Evolutionary conservation across 2,888 invertebrate genomes (phyloP).

Genomic region (Eupithecia inturbata): DNA sequence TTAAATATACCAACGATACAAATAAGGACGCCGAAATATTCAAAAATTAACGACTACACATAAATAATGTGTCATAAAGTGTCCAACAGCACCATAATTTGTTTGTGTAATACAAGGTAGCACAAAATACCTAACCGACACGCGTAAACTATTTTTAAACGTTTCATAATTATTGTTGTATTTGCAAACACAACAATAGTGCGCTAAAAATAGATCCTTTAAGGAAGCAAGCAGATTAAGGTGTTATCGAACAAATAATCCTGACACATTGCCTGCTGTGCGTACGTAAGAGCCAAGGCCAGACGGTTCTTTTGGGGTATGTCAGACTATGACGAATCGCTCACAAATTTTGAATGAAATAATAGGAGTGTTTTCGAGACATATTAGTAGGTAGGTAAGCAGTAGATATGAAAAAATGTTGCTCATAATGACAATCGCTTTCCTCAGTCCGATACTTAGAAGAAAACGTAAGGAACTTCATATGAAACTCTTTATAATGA

Average conservation of each 20-base stretch:
- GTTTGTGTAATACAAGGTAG: neutral
- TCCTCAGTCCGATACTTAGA: neutral
- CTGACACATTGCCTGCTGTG: neutral
- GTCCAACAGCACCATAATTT: neutral
- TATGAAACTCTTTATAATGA: neutral
- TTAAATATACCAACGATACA: neutral
- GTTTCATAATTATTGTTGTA: constrained; percentile 12
- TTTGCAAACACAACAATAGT: constrained; percentile 1
- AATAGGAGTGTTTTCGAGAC: neutral
- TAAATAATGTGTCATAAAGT: neutral
- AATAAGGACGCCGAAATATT: neutral
- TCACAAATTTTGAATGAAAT: neutral
- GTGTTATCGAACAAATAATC: constrained; percentile 12
- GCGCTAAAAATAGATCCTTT: neutral
- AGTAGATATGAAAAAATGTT: neutral
- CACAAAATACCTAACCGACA: neutral
- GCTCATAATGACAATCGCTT: neutral
- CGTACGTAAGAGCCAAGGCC: neutral
- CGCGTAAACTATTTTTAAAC: constrained; percentile 9
- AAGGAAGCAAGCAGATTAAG: constrained; percentile 3
- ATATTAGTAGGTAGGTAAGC: neutral
- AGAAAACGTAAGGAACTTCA: neutral
- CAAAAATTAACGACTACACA: neutral
- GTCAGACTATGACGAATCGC: constrained; percentile 5
- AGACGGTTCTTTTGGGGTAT: neutral